Conservation (phyloP, 2,797 vertebrate species). For the Rhinoraja longicauda region DNA sequence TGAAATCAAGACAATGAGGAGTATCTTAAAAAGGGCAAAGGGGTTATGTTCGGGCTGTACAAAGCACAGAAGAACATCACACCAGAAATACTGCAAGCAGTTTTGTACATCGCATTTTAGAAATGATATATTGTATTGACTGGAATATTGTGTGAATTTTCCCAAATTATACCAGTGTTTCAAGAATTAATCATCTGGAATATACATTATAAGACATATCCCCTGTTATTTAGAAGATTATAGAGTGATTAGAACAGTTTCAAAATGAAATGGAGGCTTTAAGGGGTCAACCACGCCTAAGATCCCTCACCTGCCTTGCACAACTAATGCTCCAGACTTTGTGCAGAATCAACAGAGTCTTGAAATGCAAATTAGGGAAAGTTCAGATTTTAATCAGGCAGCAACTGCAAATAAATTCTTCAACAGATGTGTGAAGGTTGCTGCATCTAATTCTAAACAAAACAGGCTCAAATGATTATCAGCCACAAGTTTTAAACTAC, state of each 20-base stretch:
- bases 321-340: not conserved
- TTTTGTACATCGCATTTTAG: not conserved
- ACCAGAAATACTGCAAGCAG: not conserved
- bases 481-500: not conserved
- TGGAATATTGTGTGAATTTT: not conserved
- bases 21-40: too few species aligned
- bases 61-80: not conserved
- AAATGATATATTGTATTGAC: not conserved
- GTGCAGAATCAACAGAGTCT: not conserved
- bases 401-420: not conserved
- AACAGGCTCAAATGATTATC: not conserved
- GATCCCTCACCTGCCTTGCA: not conserved
- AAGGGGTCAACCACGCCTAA: not conserved
- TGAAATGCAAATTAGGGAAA: not conserved
- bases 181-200: not conserved
- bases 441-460: not conserved
- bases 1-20: too few species aligned
- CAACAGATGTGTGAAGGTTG: not conserved
- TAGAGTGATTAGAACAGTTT: not conserved
- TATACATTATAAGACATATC: not conserved
- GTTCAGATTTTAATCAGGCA: not conserved
- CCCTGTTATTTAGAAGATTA: not conserved
- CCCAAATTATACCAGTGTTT: not conserved
- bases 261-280: not conserved
- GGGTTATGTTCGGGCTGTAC: not conserved